A percentile compares a stretch with the other conserved stretches of the same genome.
Conservation (phyloP, 2,888 invertebrate species). For the Trichogramma evanescens region DNA sequence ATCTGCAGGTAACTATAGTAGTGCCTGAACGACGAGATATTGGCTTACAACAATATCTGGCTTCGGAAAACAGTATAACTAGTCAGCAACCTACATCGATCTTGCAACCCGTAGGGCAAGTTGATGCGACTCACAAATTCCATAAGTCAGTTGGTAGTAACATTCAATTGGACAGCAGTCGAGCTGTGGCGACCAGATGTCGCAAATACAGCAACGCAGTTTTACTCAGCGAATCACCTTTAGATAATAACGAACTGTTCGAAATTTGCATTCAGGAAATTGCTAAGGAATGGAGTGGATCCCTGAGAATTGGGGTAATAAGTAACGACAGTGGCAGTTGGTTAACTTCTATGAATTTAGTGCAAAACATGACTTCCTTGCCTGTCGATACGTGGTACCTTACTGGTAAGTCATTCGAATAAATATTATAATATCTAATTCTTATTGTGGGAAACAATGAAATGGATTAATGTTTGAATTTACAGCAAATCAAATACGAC, state of each 20-base stretch:
- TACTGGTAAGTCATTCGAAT: constrained; percentile 48
- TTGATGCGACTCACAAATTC: constrained; percentile 46
- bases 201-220: constrained; percentile 56
- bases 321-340: constrained; percentile 53
- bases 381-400: constrained; percentile 66
- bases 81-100: constrained; percentile 55
- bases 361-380: constrained; percentile 58
- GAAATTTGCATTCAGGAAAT: constrained; percentile 66
- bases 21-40: constrained; percentile 43
- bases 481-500: constrained; percentile 62
- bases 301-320: constrained; percentile 73
- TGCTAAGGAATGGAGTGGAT: constrained; percentile 62
- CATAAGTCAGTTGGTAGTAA: constrained; percentile 64
- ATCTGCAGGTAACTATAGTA: constrained; percentile 41
- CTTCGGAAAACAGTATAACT: constrained; percentile 48
- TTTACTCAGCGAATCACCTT: constrained; percentile 65
- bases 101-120: constrained; percentile 50
- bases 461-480: constrained; percentile 28
- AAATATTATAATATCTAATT: neutral
- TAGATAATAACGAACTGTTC: constrained; percentile 70
- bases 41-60: constrained; percentile 41
- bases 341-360: constrained; percentile 53
- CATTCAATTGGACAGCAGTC: constrained; percentile 61
- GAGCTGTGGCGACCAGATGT: constrained; percentile 58
- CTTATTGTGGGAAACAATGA: no score